Conservation (phyloP, 2,888 invertebrate genomes). For the Bombylius discolor region DNA sequence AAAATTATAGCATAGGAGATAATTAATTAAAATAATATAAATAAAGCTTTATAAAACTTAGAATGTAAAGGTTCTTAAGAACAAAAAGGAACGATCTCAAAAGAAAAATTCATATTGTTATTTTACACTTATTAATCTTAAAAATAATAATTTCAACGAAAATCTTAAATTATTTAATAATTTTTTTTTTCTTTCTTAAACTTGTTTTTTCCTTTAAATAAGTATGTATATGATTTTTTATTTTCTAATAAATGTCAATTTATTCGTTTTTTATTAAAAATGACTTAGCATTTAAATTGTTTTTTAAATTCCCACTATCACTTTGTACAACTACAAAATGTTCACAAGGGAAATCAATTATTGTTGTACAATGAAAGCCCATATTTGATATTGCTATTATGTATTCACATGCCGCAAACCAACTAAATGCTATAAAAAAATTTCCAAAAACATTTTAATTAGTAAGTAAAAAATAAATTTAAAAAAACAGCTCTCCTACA, state of each 20-base stretch:
- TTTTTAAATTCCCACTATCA: conserved; percentile 36
- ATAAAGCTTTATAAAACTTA: too few relatives aligned
- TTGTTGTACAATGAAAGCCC: conserved; percentile 81
- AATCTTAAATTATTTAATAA: too few relatives aligned
- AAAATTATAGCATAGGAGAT: too few relatives aligned
- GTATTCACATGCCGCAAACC: conserved; percentile 89
- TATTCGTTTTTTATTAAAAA: neutral
- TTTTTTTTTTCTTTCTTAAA: neutral
- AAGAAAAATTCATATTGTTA: too few relatives aligned
- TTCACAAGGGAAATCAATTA: conserved; percentile 74
- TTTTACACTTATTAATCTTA: too few relatives aligned
- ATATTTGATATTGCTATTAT: conserved; percentile 83
- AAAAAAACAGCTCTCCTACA: too few relatives aligned
- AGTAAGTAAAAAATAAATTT: too few relatives aligned
- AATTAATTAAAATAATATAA: too few relatives aligned
- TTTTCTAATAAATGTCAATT: neutral
- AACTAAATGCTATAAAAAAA: conserved; percentile 65
- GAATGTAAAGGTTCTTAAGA: too few relatives aligned
- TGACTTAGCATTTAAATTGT: conserved; percentile 7
- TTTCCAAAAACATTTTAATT: neutral
- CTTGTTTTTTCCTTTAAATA: neutral
- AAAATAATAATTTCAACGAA: too few relatives aligned
- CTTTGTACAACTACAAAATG: conserved; percentile 57
- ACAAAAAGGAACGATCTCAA: too few relatives aligned
- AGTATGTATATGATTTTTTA: neutral